Conservation (phyloP, 1,140 invertebrate genomes). For the Aphidius ervi region DNA sequence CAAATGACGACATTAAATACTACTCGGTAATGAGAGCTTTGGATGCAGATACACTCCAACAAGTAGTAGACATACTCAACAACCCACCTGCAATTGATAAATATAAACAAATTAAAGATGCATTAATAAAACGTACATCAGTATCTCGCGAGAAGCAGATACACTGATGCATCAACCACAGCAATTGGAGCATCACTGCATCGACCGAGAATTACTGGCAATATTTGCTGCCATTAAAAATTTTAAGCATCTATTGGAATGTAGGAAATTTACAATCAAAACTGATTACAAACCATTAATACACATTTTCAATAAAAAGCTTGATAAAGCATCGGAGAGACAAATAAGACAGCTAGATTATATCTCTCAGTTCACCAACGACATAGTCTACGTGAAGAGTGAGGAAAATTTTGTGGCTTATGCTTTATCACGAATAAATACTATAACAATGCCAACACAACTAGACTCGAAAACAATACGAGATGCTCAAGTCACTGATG, state of each 20-base stretch:
- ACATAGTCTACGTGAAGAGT: not conserved
- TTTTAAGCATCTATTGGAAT: not conserved
- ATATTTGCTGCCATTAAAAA: not conserved
- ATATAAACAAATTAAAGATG: too few species aligned
- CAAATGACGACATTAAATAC: too few species aligned
- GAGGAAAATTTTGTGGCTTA: not conserved
- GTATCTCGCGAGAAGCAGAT: too few species aligned
- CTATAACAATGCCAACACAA: not conserved
- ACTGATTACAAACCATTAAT: conserved; percentile 7
- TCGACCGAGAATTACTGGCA: not conserved
- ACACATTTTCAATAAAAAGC: not conserved
- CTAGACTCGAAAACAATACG: not conserved
- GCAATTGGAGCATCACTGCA: too few species aligned
- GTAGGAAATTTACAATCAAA: not conserved
- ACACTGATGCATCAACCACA: too few species aligned
- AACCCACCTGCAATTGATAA: too few species aligned
- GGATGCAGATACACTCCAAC: too few species aligned
- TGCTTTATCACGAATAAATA: conserved; percentile 1
- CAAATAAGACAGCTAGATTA: not conserved
- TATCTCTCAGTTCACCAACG: not conserved
- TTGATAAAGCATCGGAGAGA: not conserved
- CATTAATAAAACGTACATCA: too few species aligned
- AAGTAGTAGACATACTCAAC: too few species aligned
- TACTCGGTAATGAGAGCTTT: too few species aligned
- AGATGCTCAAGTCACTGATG: not conserved